phyloP scores from a whole-genome alignment of 2,113 vertebrate species.

The Brienomyrus longianalis region DNA sequence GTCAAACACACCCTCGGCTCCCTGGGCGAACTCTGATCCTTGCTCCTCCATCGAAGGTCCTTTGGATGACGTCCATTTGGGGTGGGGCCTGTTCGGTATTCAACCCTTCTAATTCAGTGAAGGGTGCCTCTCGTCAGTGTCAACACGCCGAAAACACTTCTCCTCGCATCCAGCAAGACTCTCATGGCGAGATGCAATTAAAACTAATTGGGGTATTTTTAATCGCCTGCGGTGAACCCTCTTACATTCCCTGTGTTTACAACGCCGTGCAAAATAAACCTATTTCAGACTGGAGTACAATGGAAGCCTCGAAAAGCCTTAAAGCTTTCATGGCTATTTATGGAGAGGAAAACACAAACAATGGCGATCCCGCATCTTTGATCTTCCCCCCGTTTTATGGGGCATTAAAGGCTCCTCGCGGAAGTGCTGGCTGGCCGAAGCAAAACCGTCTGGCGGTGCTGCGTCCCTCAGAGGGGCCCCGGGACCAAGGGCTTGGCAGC shows the following conservation, averaged over 20 bases:
- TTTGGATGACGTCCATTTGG: neutral
- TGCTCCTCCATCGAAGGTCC: neutral
- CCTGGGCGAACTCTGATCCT: neutral
- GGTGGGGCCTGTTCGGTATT: too few species aligned
- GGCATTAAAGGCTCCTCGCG: neutral
- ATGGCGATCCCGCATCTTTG: neutral
- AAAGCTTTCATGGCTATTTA: neutral
- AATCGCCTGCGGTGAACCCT: neutral
- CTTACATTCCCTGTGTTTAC: neutral
- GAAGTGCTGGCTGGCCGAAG: neutral
- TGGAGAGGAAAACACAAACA: neutral
- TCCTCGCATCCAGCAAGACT: neutral
- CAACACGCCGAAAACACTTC: neutral
- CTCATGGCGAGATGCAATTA: neutral
- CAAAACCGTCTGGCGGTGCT: neutral
- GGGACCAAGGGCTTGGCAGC: neutral
- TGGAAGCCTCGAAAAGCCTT: neutral
- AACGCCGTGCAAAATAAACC: neutral
- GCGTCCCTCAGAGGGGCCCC: neutral
- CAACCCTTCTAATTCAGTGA: neutral
- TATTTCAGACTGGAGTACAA: neutral
- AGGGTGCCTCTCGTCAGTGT: neutral
- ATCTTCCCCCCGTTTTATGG: neutral
- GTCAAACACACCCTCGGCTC: neutral
- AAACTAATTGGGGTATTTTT: conserved; percentile 2